phyloP scores from a whole-genome alignment of 92 coral and sea anemone species.

The Pocillopora meandrina region DNA sequence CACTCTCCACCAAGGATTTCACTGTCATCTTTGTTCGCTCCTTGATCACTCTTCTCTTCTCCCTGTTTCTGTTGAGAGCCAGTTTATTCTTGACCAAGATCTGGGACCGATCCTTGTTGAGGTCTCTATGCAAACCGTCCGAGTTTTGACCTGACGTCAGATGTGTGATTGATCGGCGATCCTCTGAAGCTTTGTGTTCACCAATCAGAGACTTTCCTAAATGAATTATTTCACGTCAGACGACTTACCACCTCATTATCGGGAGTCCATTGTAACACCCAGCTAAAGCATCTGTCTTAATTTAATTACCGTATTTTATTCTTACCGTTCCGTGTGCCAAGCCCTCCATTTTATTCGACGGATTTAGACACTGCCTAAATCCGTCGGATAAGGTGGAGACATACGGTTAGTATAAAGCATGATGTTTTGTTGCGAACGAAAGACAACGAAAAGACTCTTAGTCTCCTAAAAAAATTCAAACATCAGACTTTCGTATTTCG shows the following conservation, averaged over 20 bases:
- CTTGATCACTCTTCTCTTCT: conserved; percentile 4
- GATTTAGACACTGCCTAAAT: neutral
- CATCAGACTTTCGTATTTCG: no score
- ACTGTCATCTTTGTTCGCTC: conserved; percentile 2
- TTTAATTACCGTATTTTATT: neutral
- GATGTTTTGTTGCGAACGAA: no score
- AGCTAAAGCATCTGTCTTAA: neutral
- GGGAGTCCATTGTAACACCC: neutral
- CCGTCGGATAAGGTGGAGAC: neutral
- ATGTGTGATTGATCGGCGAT: neutral
- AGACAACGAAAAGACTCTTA: no score
- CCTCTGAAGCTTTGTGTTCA: conserved; percentile 15
- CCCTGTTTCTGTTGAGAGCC: neutral
- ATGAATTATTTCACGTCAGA: neutral
- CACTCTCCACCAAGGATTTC: neutral
- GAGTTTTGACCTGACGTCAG: neutral
- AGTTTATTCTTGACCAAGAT: neutral
- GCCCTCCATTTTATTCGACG: no score
- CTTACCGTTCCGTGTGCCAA: neutral
- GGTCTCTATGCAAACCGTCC: neutral
- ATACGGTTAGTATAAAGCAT: no score
- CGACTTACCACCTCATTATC: neutral
- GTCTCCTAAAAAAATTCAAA: no score
- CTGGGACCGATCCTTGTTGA: neutral
- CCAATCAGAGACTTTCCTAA: conserved; percentile 28